These are phyloP conservation scores for Fratercula arctica DNA, from an alignment of 2,797 vertebrate species.

Conservation along the genomic window DNA sequence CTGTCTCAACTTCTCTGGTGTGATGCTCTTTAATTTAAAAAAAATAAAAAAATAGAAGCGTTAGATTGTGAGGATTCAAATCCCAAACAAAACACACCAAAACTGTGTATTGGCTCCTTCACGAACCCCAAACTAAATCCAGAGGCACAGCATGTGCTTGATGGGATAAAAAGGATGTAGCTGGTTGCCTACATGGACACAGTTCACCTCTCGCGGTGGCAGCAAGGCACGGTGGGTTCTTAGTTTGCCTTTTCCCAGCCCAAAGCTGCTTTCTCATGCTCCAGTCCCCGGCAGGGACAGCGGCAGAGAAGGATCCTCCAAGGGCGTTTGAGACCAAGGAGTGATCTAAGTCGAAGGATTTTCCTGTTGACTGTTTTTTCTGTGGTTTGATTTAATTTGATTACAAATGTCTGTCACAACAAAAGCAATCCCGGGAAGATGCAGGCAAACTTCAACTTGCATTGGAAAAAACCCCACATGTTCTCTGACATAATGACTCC, in stretches of 20 bases:
- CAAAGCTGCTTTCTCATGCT: not conserved
- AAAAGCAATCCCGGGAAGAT: not conserved
- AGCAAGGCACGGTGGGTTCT: not conserved
- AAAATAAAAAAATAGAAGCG: too few relatives aligned
- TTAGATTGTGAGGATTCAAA: not conserved
- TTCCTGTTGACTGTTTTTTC: not conserved
- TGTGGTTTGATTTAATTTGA: not conserved
- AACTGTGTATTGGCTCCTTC: not conserved
- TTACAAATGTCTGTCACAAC: not conserved
- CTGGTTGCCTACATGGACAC: not conserved
- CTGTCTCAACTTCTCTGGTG: not conserved
- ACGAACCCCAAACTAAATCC: rapidly evolving
- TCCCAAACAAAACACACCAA: not conserved
- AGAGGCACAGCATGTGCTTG: rapidly evolving
- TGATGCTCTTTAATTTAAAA: not conserved
- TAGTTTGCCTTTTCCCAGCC: not conserved
- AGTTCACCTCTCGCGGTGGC: not conserved
- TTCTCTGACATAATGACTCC: not conserved
- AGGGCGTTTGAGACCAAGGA: not conserved
- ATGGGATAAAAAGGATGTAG: not conserved
- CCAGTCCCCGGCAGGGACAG: not conserved
- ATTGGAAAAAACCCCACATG: not conserved
- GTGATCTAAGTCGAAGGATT: not conserved
- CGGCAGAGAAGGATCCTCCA: not conserved
- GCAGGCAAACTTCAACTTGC: not conserved